These are phyloP conservation scores for Cephalophus harveyi DNA, from an alignment of 2,113 vertebrate genomes.

Conservation along the genomic window DNA sequence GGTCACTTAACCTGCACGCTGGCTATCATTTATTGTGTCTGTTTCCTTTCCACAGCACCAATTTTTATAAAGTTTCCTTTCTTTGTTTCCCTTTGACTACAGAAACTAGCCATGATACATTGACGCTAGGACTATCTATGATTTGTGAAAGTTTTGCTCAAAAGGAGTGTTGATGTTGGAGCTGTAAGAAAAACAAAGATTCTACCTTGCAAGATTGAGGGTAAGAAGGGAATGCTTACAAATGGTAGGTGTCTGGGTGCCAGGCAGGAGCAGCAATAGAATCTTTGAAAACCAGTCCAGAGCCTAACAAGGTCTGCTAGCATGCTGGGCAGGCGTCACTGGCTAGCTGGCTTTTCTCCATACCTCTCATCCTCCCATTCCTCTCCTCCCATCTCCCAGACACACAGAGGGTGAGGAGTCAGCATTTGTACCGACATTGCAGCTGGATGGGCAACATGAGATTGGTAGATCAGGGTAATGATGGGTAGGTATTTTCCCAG, in stretches of 20 bases:
- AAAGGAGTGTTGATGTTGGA: background rate
- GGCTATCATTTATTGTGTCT: conserved; percentile 33
- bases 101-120: conserved; percentile 27
- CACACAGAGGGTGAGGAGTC: background rate
- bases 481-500: conserved; percentile 48
- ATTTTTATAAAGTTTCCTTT: conserved; percentile 46
- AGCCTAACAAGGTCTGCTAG: background rate
- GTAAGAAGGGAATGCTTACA: background rate
- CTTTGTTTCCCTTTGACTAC: conserved; percentile 47
- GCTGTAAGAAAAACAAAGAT: background rate
- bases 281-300: background rate
- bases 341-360: background rate
- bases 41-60: background rate
- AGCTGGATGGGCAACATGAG: background rate
- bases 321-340: background rate
- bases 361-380: background rate
- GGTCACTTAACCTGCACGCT: background rate
- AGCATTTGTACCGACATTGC: background rate
- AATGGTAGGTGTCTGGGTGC: background rate
- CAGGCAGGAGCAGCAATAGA: background rate
- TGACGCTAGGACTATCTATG: background rate
- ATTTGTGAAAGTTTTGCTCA: conserved; percentile 32
- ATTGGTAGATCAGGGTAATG: background rate
- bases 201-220: background rate
- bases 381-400: background rate